Percentiles rank a stretch among this genome's conserved stretches.
These are phyloP conservation scores for Trigoniulus corallinus DNA, from an alignment of 1,140 invertebrate genomes.

Conservation along the genomic window DNA sequence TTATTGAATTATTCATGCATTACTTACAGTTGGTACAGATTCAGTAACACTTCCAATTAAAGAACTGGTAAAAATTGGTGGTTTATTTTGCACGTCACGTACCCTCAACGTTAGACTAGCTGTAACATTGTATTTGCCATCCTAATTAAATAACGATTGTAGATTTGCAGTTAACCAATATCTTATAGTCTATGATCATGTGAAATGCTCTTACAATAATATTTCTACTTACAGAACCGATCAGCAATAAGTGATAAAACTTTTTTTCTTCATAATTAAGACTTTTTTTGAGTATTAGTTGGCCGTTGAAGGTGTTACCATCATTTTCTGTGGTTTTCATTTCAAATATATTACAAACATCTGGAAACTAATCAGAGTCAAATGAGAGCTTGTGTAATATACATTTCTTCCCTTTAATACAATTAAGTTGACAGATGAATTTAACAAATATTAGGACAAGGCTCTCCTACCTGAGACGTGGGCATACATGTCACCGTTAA, in stretches of 20 bases:
- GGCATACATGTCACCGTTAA: neutral
- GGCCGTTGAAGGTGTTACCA: neutral
- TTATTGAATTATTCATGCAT: no score
- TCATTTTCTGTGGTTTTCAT: conserved; percentile 51
- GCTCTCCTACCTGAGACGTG: neutral
- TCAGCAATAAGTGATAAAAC: neutral
- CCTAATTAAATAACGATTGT: neutral
- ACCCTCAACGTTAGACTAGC: neutral
- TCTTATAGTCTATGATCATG: no score
- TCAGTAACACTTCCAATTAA: neutral
- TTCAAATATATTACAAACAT: conserved; percentile 50
- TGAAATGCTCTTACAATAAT: no score
- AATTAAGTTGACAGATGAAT: neutral
- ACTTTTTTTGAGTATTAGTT: neutral
- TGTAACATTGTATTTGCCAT: neutral
- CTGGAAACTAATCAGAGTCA: conserved; percentile 46
- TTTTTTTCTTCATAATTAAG: neutral
- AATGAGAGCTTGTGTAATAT: no score
- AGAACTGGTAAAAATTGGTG: neutral
- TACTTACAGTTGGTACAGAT: no score
- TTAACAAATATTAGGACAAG: neutral
- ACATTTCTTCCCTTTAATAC: no score
- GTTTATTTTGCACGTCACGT: neutral
- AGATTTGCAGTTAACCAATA: neutral
- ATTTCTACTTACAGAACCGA: neutral